Evolutionary conservation across 1,140 invertebrate genomes (phyloP), one percentile per base, ranked within the genome.

Genomic region (Saxidomus purpurata): DNA sequence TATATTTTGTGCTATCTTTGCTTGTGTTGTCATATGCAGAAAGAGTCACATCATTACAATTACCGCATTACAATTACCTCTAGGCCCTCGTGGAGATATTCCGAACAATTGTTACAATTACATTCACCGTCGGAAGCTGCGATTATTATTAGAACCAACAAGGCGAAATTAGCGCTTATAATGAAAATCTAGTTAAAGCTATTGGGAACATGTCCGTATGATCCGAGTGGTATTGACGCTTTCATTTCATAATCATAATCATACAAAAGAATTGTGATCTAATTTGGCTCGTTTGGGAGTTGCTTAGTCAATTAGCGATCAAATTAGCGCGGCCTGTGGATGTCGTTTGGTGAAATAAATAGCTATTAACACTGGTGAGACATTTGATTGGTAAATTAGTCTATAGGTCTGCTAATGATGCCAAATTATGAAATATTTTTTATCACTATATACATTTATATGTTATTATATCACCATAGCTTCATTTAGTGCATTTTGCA

Each of bases 211-310:
- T 61, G 47, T 77, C 38, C 47, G 52, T 19, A 52, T 77, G 85
- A 74, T 79, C 69, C 31, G 34, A 76, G 74, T 87, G 85, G n/a
- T 79, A 87, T 87, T 87, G 85, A 87, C 85, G 85, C 85, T 87
- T 87, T 76, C 85, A 87, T 87, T 87, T 87, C 85, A 87, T 87
- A 87, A 87, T 87, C 71, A 87, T 79, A 87, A 59, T 63, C 85
- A 63, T 63, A 87, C 85, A 87, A 87, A 59, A 43, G 74, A 63
- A 79, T 77, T 87, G 85, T 87, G 85, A 87, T 87, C 85, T 59
- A 79, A 87, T 79, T 87, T 79, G 74, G 25, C 71, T 79, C 85
- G 85, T 77, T 87, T 67, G 55, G 74, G 85, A 87, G 49, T 79
- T 31, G 34, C 63, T 38, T 43, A 59, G 85, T 87, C 85, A 87